A percentile compares a stretch with the other conserved stretches of the same genome.
Conservation (phyloP, 2,888 invertebrate genomes). For the Molanna angustata region DNA sequence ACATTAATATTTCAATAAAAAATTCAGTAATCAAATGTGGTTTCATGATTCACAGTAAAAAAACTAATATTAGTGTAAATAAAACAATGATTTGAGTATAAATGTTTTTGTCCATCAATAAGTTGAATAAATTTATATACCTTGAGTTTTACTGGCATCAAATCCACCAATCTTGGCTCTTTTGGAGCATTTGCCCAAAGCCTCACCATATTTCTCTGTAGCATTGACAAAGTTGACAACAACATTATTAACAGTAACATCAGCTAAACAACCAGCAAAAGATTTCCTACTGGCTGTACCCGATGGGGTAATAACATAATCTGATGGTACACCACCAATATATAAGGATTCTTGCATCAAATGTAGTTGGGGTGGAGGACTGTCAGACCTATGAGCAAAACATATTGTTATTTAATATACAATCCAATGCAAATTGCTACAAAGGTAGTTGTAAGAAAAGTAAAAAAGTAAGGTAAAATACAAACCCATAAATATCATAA, state of each 20-base stretch:
- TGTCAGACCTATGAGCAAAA: slow-evolving; percentile 49
- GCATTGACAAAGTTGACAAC: slow-evolving; percentile 75
- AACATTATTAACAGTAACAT: slow-evolving; percentile 83
- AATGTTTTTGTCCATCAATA: no score
- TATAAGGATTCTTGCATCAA: slow-evolving; percentile 71
- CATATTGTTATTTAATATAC: no score
- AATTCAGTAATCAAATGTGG: no score
- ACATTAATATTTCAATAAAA: no score
- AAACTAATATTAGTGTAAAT: no score
- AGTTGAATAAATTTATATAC: no score
- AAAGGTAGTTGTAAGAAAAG: neutral
- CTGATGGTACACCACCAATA: slow-evolving; percentile 80
- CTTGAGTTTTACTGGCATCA: no score
- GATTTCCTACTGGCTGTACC: slow-evolving; percentile 59
- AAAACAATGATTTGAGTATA: no score
- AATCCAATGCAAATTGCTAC: neutral
- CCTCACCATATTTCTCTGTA: slow-evolving; percentile 57
- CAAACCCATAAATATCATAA: slow-evolving; percentile 64
- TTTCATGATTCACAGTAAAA: no score
- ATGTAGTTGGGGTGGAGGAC: slow-evolving; percentile 57
- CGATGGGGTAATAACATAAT: slow-evolving; percentile 52
- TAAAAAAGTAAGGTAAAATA: slow-evolving; percentile 13
- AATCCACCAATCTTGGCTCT: no score
- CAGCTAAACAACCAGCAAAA: slow-evolving; percentile 90
- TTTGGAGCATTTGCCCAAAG: slow-evolving; percentile 63